Base-by-base conservation (phyloP, 1,140 invertebrate species). In the Steinernema feltiae region DNA sequence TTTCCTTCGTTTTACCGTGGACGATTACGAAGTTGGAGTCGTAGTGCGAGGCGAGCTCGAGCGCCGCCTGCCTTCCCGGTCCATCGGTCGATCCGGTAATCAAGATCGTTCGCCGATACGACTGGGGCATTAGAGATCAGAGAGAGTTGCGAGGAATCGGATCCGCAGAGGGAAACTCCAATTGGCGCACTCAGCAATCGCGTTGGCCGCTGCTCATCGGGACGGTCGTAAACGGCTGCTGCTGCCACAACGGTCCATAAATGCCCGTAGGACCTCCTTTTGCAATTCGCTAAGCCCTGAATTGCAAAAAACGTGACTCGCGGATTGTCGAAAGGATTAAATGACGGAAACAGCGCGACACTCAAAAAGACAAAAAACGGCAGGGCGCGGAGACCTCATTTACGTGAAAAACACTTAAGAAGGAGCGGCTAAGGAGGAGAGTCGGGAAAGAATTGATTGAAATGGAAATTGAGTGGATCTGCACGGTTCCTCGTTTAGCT, bases 51-150 rank as follows among this genome's bases (percentile, higher is more conserved):
- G 78, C 78, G 1, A 79, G 70, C 32, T 79, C 78, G 27, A 73
- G 48, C 2, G 78, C 78, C 32, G 78, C 74, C 70, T 79, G 78
- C 30, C 69, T 53, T 27, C 78, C 78, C n/a, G 77, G 70, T 63
- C 78, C 78, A 27, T 72, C 75, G 32, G 78, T 79, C 30, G 78
- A 35, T 70, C 78, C 78, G 18, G 78, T 79, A 15, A 78, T 78
- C 0, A 78, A 53, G 32, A 78, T 71, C 12, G 77, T 78, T n/a
- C 77, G 77, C 48, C 70, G 69, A 18, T 70, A 75, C 3, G 24
- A 15, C 3, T 63, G 53, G 12, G 53, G 53, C 53, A 63, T 63
- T 63, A 21, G 24, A 63, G 53, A 63, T 63, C 53, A 27, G 15
- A 27, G 24, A 63, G 12, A 21, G 53, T 3, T 63, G 7, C 35